A percentile compares a stretch with the other conserved stretches of the same genome.
These are phyloP conservation scores for Catotricha subobsoleta DNA, from an alignment of 2,888 invertebrate species.

Conservation along the genomic window DNA sequence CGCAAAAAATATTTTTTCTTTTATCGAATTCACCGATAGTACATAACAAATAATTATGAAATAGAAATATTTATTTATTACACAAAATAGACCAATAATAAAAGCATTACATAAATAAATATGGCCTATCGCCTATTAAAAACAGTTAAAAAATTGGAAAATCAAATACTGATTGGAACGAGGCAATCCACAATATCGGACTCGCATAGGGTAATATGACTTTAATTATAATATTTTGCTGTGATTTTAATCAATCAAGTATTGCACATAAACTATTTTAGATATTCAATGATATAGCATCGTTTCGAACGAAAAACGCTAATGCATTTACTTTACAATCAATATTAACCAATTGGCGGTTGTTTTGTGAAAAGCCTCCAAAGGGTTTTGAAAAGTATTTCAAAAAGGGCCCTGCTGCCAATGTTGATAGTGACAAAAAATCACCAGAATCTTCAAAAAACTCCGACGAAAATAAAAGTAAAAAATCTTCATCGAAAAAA, in stretches of 20 bases:
- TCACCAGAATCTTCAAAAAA: conserved; percentile 31
- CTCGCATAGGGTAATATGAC: not conserved
- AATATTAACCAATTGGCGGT: conserved; percentile 38
- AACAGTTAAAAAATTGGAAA: conserved; percentile 34
- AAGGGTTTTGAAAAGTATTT: conserved; percentile 92
- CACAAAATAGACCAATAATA: too few species aligned
- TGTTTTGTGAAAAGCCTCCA: conserved; percentile 62
- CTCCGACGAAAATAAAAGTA: conserved; percentile 10
- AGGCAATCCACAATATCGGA: not conserved
- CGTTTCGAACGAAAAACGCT: conserved; percentile 25
- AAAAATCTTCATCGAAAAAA: conserved; percentile 21
- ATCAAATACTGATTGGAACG: conserved; percentile 12
- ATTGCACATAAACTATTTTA: too few species aligned
- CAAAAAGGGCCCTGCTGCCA: too few species aligned
- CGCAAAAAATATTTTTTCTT: too few species aligned
- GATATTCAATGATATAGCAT: conserved; percentile 23
- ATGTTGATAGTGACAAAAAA: conserved; percentile 39
- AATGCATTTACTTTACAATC: conserved; percentile 38
- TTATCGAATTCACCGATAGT: too few species aligned
- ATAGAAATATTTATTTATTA: too few species aligned
- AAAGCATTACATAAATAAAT: too few species aligned
- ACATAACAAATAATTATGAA: too few species aligned
- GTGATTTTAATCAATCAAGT: too few species aligned
- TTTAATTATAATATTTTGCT: too few species aligned
- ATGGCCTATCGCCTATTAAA: conserved; percentile 39